Evolutionary conservation across 2,113 vertebrate species (phyloP), one percentile per base, ranked within the genome.

Genomic region (Oxyura jamaicensis): DNA sequence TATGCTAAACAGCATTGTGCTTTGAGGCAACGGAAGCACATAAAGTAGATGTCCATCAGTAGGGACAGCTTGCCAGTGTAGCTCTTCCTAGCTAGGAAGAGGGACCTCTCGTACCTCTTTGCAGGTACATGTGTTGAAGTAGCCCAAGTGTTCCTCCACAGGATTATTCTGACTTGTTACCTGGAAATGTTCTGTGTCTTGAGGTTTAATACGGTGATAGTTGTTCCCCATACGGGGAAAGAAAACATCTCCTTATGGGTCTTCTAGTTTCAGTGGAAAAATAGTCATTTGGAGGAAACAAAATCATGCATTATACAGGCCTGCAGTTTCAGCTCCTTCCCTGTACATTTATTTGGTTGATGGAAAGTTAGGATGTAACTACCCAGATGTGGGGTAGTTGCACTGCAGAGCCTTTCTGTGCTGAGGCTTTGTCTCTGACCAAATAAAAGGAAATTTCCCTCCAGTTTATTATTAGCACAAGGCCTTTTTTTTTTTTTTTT

Each of bases 401-500:
- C 36, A 44, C 36, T 69, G 83, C 21, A 46, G 21, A 62, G 36
- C 22, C 50, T 83, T 35, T 36, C 39, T 25, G 2, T 25, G 53
- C 82, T 77, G 55, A 52, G 42, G 75, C 65, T 86, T 52, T 81
- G 62, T 33, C 74, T 77, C 83, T 77, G 55, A 72, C 87, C 80
- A 91, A 88, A 92, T 74, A 90, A 93, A 96, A 95, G 44, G 65
- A 83, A 94, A 53, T 86, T 95, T 91, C 23, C 94, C 68, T 93
- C 66, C 55, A 73, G 92, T 97, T 95, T 98, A 97, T 98, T 97
- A 97, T 97, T 97, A 98, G 96, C 91, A 93, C 26, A 4, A 95
- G 76, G 72, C 25, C 48, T 72, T 52, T 72, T 93, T 90, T 93
- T 83, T 91, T 68, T 93, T 79, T 91, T 68, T 94, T 83, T 90